These are phyloP conservation scores for Apodemia mormo DNA, from an alignment of 2,888 invertebrate species.

Conservation along the genomic window DNA sequence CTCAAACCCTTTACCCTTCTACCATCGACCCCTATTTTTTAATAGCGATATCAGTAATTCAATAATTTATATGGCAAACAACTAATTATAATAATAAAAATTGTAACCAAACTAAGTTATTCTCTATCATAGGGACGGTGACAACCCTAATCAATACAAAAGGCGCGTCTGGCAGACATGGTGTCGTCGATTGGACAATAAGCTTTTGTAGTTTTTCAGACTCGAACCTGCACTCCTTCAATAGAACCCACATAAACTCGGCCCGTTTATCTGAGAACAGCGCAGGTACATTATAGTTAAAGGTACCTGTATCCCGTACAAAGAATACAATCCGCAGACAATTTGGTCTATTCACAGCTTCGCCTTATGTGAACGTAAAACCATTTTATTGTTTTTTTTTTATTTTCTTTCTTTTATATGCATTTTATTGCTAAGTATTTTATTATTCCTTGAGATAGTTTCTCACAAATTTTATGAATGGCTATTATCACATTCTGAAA, in stretches of 20 bases:
- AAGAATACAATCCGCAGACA: neutral
- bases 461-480: constrained; percentile 12
- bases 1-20: too few species aligned
- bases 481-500: neutral
- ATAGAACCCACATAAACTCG: constrained; percentile 1
- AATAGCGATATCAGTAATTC: too few species aligned
- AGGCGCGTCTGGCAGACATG: constrained; percentile 1
- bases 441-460: neutral
- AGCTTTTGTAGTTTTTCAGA: constrained; percentile 9
- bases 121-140: neutral
- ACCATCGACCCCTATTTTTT: too few species aligned
- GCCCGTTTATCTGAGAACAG: neutral
- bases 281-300: neutral
- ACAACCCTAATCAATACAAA: constrained; percentile 4
- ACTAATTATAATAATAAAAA: too few species aligned
- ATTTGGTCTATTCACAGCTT: neutral
- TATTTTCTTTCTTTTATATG: neutral
- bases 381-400: constrained; percentile 1
- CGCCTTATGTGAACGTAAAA: constrained; percentile 7
- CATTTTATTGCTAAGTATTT: neutral
- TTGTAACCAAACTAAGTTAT: too few species aligned
- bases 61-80: too few species aligned
- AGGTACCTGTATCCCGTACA: neutral
- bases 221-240: neutral
- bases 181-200: constrained; percentile 2